Base-by-base conservation (phyloP, 2,797 vertebrate species). In the Pseudochirops corinnae region DNA sequence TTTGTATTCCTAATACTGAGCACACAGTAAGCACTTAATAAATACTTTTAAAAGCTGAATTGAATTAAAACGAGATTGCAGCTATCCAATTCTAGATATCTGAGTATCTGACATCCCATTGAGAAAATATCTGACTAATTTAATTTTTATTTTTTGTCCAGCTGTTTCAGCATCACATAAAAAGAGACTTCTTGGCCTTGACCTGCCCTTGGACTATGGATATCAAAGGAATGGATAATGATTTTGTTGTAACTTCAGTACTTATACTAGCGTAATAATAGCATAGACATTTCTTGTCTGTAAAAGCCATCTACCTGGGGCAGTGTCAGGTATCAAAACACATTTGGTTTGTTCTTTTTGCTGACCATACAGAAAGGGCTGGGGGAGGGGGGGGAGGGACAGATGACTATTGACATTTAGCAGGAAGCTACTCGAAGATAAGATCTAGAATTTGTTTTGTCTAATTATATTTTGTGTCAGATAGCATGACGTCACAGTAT, bases 401-500 rank as follows among this genome's bases (percentile, higher is more conserved):
- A 97, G 93, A 94, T 60, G 74, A 94, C 21, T 97, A 92, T 0
- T 95, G 92, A 93, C 18, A n/a, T 93, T 93, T 18, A 52, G 90
- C 96, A 97, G 94, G 95, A 97, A 82, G n/a, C 74, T 82, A 26
- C 74, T 97, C 95, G 93, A 26, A 95, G 94, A 94, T 91, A 97
- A 58, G 94, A 93, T 56, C 95, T 95, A 67, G 92, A 93, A 97
- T 95, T 96, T 94, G 97, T 94, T 94, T 93, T 0, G 0, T 57
- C 94, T 97, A 98, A 97, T 97, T 92, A 96, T 21, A 52, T 95
- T 98, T 97, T 97, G 62, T 97, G 93, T 97, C 93, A 96, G 95
- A 90, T 10, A 39, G 67, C 52, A 93, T 96, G 91, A 97, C 92
- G 60, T 95, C 93, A 95, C 31, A 94, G 31, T 92, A 91, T 95